phyloP scores from a whole-genome alignment of 2,797 vertebrate genomes.

The Okamejei kenojei region DNA sequence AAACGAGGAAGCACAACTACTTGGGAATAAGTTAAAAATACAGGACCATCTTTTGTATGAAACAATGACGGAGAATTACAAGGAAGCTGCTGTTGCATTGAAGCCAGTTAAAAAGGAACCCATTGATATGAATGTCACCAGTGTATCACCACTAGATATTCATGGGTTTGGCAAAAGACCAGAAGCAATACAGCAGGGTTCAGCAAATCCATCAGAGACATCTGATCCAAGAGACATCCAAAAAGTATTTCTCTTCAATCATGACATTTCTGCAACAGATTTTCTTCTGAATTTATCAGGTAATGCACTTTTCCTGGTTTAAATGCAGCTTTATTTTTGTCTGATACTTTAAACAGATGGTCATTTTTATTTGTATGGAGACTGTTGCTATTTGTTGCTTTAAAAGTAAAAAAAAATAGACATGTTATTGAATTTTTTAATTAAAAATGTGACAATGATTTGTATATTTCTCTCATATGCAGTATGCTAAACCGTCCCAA shows the following conservation, averaged over 20 bases:
- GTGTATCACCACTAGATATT: slow-evolving; percentile 17
- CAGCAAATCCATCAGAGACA: slow-evolving; percentile 63
- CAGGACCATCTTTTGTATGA: slow-evolving; percentile 32
- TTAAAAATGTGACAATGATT: neutral
- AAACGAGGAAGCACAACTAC: slow-evolving; percentile 49
- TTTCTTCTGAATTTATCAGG: slow-evolving; percentile 99
- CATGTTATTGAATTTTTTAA: neutral
- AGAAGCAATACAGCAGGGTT: slow-evolving; percentile 12
- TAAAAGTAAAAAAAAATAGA: neutral
- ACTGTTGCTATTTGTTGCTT: neutral
- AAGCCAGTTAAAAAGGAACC: slow-evolving; percentile 86
- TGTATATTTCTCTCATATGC: neutral
- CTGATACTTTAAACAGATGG: neutral
- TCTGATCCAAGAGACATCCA: slow-evolving; percentile 63
- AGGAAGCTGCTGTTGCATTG: slow-evolving; percentile 46
- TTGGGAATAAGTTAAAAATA: slow-evolving; percentile 29
- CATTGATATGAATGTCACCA: slow-evolving; percentile 73
- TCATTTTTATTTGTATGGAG: neutral
- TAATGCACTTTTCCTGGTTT: slow-evolving; percentile 48
- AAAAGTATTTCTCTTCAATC: slow-evolving; percentile 85
- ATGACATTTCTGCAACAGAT: slow-evolving; percentile 94
- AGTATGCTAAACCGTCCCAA: neutral
- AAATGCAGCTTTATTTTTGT: neutral
- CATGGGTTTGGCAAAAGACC: slow-evolving; percentile 33
- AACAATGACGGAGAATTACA: slow-evolving; percentile 10